These are phyloP conservation scores for Trididemnum clinides DNA, from an alignment of 23 tunicate genomes.

Conservation along the genomic window DNA sequence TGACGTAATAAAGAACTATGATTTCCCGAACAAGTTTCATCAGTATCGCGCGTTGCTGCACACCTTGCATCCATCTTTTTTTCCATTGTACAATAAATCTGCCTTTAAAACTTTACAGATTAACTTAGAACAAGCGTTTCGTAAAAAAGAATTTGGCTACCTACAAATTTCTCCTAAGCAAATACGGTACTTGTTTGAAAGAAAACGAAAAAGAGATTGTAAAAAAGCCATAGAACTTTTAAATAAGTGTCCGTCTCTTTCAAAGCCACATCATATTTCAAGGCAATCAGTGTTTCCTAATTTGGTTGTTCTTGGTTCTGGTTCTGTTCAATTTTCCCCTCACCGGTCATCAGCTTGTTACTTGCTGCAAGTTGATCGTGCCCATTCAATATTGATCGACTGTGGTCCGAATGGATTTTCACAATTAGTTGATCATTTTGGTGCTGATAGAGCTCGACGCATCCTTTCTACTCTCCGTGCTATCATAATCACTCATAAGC, in stretches of 20 bases:
- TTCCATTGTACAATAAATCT: slow-evolving; percentile 15
- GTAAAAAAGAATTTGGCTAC: background rate
- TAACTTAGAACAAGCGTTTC: background rate
- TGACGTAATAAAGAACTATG: background rate
- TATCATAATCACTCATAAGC: slow-evolving; percentile 60
- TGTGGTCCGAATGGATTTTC: slow-evolving; percentile 33
- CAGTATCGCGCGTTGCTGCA: background rate
- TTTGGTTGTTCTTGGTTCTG: slow-evolving; percentile 62
- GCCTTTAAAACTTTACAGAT: background rate
- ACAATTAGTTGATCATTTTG: slow-evolving; percentile 45
- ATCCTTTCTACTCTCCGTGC: slow-evolving; percentile 51
- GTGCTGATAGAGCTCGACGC: background rate
- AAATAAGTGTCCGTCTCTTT: background rate
- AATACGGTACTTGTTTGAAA: background rate
- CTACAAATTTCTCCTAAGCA: background rate
- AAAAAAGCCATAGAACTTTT: background rate
- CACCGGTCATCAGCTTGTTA: slow-evolving; percentile 34
- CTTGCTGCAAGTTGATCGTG: slow-evolving; percentile 21
- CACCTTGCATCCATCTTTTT: slow-evolving; percentile 8
- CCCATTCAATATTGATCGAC: slow-evolving; percentile 58
- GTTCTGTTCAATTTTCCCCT: background rate
- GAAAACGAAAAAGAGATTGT: background rate
- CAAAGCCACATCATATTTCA: background rate
- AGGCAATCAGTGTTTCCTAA: slow-evolving; percentile 24
- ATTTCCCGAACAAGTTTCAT: background rate